phyloP scores from a whole-genome alignment of 2,888 invertebrate species.

The Plemyria rubiginata region DNA sequence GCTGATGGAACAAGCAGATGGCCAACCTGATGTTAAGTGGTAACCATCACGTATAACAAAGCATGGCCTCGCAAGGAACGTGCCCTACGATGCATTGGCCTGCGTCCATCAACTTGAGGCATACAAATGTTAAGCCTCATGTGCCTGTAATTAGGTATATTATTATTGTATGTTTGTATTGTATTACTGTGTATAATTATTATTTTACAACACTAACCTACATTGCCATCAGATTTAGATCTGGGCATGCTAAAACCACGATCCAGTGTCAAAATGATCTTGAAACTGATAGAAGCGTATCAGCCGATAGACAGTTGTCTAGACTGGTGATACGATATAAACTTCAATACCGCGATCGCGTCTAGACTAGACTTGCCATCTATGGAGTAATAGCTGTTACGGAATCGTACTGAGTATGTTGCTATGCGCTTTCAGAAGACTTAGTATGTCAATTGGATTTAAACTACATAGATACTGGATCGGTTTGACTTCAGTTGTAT shows the following conservation, averaged over 20 bases:
- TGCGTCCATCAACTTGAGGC: no score
- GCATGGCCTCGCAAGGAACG: no score
- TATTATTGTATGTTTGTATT: no score
- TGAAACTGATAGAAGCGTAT: constrained; percentile 14
- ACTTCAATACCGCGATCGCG: constrained; percentile 42
- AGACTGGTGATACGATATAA: constrained; percentile 30
- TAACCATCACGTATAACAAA: no score
- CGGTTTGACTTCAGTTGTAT: neutral
- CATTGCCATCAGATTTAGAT: neutral
- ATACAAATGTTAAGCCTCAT: no score
- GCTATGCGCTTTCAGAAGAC: constrained; percentile 12
- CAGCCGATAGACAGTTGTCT: constrained; percentile 22
- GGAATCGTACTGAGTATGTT: constrained; percentile 18
- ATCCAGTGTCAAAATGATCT: constrained; percentile 13
- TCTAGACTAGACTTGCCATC: constrained; percentile 35
- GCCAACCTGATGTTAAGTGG: no score
- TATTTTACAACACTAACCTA: neutral
- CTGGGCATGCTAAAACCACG: neutral
- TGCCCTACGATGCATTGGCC: no score
- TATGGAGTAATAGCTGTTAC: constrained; percentile 24
- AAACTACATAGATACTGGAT: neutral
- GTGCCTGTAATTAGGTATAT: no score
- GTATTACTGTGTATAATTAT: no score
- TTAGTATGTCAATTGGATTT: constrained; percentile 3
- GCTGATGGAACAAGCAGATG: no score